Evolutionary conservation across 92 coral and sea anemone species (phyloP).

Genomic region (Phymanthus crucifer): DNA sequence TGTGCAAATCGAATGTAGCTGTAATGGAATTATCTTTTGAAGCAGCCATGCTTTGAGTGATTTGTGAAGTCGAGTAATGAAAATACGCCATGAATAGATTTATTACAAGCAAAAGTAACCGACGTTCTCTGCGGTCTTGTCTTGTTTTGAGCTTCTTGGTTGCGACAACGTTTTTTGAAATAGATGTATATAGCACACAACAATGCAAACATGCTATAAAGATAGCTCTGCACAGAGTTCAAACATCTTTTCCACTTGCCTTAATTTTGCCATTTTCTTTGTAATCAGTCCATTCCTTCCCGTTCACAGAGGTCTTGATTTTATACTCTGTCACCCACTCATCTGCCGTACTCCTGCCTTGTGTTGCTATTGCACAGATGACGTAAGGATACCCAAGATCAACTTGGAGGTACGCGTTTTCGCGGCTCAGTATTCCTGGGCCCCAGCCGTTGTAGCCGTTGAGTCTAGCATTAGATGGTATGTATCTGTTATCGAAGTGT

Average conservation of each 20-base stretch:
- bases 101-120: too few relatives aligned
- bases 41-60: too few relatives aligned
- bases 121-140: too few relatives aligned
- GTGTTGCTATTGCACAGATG: slow-evolving; percentile 26
- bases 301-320: slow-evolving; percentile 20
- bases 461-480: background rate
- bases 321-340: slow-evolving; percentile 37
- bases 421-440: background rate
- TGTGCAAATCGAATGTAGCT: too few relatives aligned
- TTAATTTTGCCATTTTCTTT: slow-evolving; percentile 33
- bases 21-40: too few relatives aligned
- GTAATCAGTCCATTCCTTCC: slow-evolving; percentile 25
- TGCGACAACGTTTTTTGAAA: too few relatives aligned
- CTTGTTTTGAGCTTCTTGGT: too few relatives aligned
- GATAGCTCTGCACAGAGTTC: too few relatives aligned
- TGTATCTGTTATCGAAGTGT: background rate
- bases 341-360: background rate
- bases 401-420: slow-evolving; percentile 6
- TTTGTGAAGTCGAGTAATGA: too few relatives aligned
- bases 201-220: too few relatives aligned
- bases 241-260: slow-evolving; percentile 18
- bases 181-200: too few relatives aligned
- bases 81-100: too few relatives aligned
- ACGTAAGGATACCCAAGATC: slow-evolving; percentile 15
- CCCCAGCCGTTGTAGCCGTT: slow-evolving; percentile 7